Conservation (phyloP, 1,140 invertebrate species). For the Solenopsis invicta region DNA sequence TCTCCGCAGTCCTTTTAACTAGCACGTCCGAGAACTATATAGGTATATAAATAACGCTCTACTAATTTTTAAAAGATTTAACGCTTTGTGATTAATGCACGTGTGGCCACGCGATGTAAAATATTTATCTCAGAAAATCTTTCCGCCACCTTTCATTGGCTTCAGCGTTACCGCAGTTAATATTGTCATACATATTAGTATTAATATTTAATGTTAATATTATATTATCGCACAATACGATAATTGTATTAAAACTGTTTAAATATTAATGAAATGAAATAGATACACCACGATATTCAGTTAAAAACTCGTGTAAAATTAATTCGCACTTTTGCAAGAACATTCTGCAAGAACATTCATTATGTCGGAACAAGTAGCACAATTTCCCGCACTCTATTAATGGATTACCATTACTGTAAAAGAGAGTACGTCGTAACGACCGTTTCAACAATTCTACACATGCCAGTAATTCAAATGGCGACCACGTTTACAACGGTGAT, state of each 20-base stretch:
- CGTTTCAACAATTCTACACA: constrained; percentile 66
- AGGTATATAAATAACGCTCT: constrained; percentile 10
- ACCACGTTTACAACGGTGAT: constrained; percentile 67
- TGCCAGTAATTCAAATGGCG: constrained; percentile 68
- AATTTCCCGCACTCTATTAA: constrained; percentile 58
- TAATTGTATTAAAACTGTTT: background rate
- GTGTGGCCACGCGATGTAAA: background rate
- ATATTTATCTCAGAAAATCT: constrained; percentile 15
- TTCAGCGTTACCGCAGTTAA: background rate
- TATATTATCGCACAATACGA: background rate
- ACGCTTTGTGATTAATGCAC: constrained; percentile 21
- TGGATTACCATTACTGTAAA: constrained; percentile 22
- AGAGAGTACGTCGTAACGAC: constrained; percentile 48
- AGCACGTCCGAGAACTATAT: constrained; percentile 42
- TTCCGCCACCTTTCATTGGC: background rate
- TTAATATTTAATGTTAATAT: background rate
- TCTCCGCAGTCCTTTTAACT: constrained; percentile 38
- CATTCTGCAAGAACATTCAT: constrained; percentile 30
- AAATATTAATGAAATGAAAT: background rate
- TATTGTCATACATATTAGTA: background rate
- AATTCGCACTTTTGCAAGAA: background rate
- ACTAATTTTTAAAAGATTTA: constrained; percentile 47
- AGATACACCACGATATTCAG: background rate
- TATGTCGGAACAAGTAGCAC: constrained; percentile 5
- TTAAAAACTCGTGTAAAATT: constrained; percentile 3